Base-by-base conservation (phyloP, 2,888 invertebrate species). In the Catocala sponsa region DNA sequence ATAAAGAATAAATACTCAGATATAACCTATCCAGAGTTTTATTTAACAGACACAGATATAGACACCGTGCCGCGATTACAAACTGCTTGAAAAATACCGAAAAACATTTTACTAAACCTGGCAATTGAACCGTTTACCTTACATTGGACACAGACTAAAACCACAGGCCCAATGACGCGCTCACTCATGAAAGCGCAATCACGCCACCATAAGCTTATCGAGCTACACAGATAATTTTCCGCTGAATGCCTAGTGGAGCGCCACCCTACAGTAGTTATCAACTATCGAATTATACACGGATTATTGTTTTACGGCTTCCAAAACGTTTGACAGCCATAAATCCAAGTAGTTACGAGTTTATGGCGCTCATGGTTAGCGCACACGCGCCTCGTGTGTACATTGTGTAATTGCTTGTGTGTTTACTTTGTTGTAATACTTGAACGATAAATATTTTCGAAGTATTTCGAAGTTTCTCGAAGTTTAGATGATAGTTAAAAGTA, bases 231-330 rank as follows among this genome's bases (percentile, higher is more conserved):
- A 7, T 44, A 35, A 15, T 9, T 42, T 44, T 11, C 32, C 10
- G 49, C 55, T 35, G 7, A 32, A 15, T 35, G 54, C 65, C 59
- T 43, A 41, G 6, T 62, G 65, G 59, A 48, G 0, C 43, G 41
- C 57, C 2, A 2, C 2, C 72, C 33, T 63, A 11, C 9, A 9
- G 6, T 25, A 57, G 75, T 64, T 68, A 76, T 68, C 63, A 69
- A 56, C 56, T 60, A 65, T 70, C 65, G 59, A 63, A 57, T 55
- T 64, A 64, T 56, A 57, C 63, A 42, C 56, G 63, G 64, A 55
- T 70, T 67, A 70, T 65, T 68, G 65, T 57, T 76, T 61, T 68
- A 78, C 59, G 51, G 70, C 57, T 63, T 51, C 43, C 61, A 49
- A 63, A 73, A 59, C 63, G 67, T 68, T 58, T 61, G 35, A 6